Evolutionary conservation across 2,113 vertebrate genomes (phyloP).

Genomic region (Bubo bubo): DNA sequence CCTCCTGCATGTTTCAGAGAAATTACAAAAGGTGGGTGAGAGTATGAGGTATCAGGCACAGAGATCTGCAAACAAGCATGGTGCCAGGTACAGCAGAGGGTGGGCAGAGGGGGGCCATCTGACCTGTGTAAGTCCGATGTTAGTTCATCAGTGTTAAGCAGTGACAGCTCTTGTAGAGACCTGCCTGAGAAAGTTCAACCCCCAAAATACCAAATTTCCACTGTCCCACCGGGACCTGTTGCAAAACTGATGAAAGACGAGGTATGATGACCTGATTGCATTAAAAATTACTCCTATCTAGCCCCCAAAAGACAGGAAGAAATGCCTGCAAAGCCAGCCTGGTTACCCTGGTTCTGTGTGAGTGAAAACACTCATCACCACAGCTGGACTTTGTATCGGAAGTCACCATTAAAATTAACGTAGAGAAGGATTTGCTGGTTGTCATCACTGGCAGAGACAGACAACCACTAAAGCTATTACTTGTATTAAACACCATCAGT

Average conservation of each 20-base stretch:
- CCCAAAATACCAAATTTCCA: background rate
- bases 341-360: background rate
- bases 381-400: background rate
- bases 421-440: background rate
- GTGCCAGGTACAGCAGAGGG: background rate
- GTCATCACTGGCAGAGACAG: background rate
- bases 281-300: background rate
- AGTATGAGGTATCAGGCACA: background rate
- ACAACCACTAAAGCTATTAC: background rate
- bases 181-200: background rate
- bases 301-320: background rate
- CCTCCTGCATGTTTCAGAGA: background rate
- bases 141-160: background rate
- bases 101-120: background rate
- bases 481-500: background rate
- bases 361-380: background rate
- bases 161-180: background rate
- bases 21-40: background rate
- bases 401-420: background rate
- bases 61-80: background rate
- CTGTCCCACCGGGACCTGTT: background rate
- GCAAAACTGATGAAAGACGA: background rate
- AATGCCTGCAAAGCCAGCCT: background rate
- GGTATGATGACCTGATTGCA: background rate
- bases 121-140: background rate